Base-by-base conservation (phyloP, 1,140 invertebrate species). In the Neodiprion fabricii region DNA sequence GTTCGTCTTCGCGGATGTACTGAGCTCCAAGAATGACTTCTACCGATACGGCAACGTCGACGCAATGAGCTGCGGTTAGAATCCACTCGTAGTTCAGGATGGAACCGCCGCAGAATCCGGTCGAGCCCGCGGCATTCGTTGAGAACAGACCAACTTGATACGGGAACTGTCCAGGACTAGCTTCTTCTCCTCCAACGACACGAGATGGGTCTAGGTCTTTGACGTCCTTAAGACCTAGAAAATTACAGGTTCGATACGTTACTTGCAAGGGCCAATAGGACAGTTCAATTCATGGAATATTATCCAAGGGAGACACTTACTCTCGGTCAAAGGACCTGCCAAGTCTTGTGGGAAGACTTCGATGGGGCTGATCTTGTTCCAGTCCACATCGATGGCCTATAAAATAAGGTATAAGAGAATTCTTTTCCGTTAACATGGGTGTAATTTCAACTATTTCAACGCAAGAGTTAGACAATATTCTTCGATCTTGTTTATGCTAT, bases 41-140 rank as follows among this genome's bases (percentile, higher is more conserved):
- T 12, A 48, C 40, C 0, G 49, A 47, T 14, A 17, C 48, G 9
- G 70, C n/a, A 48, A 40, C 11, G 17, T 72, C 88, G 70, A 88
- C 86, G 80, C 92, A 93, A 77, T 93, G 92, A 10, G 91, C 92
- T 7, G 92, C 91, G 7, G 91, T 91, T n/a, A 93, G 72, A 11
- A 92, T 82, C 88, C 89, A 91, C 21, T 87, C 76, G 28, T 84
- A 74, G 71, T 85, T 86, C 66, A 93, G 87, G 71, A 93, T 75
- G 67, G 90, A 90, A 12, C 90, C 92, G 2, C 92, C 92, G 79
- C 92, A 93, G 75, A 83, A 86, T 72, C 73, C 79, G 9, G 86
- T 81, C 0, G 76, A 76, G 1, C 85, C 87, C 0, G 17, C 0
- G 0, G 80, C 9, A 73, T 80, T 83, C 14, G 88, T 81, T 76